Conservation (phyloP, 2,113 vertebrate species). For the Chloroceryle aenea region DNA sequence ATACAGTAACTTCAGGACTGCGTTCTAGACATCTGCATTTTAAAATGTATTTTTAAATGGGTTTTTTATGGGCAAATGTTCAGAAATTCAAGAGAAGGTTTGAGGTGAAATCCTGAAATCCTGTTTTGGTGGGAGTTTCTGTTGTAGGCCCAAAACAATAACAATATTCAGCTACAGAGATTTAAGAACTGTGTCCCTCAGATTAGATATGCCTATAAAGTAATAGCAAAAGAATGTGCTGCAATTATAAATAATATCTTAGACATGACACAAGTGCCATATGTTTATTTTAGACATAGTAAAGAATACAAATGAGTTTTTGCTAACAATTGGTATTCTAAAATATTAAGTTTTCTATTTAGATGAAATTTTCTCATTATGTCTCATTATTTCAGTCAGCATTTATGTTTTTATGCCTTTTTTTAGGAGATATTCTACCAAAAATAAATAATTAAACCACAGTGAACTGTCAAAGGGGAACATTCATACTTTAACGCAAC, state of each 20-base stretch:
- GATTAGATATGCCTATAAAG: not conserved
- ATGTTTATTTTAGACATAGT: not conserved
- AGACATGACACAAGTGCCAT: not conserved
- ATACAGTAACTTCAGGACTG: not conserved
- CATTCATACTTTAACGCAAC: slow-evolving; percentile 81
- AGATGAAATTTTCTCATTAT: slow-evolving; percentile 7
- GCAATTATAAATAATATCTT: not conserved
- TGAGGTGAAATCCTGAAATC: not conserved
- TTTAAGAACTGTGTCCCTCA: not conserved
- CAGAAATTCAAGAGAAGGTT: not conserved
- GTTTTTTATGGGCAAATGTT: not conserved
- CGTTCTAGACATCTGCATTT: not conserved
- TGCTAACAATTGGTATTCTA: not conserved
- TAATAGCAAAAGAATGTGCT: not conserved
- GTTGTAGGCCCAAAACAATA: not conserved
- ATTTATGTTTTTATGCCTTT: slow-evolving; percentile 43
- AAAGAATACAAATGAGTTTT: not conserved
- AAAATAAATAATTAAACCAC: slow-evolving; percentile 81
- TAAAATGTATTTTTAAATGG: not conserved
- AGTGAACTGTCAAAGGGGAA: slow-evolving; percentile 83
- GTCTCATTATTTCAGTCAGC: slow-evolving; percentile 42
- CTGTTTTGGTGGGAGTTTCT: not conserved
- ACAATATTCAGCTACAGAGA: not conserved
- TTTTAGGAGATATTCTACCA: slow-evolving; percentile 61
- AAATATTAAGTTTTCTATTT: not conserved